Conservation (phyloP, 2,113 vertebrate genomes). For the Columbina picui region DNA sequence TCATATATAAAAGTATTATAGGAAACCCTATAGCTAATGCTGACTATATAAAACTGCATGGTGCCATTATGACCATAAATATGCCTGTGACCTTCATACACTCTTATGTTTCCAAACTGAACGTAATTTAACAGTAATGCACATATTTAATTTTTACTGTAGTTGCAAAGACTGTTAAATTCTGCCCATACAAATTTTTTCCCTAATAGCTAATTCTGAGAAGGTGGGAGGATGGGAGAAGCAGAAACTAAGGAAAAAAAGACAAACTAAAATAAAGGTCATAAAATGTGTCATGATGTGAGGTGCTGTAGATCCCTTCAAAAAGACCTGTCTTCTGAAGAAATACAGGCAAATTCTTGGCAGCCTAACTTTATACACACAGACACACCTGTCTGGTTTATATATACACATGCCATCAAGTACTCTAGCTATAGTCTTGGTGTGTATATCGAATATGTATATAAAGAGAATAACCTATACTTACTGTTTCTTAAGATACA, state of each 20-base stretch:
- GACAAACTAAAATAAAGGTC: neutral
- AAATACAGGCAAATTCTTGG: slow-evolving; percentile 20
- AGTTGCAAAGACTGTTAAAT: neutral
- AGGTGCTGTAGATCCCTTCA: neutral
- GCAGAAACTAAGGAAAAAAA: neutral
- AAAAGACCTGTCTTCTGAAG: slow-evolving; percentile 6
- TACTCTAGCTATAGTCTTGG: neutral
- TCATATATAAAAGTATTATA: neutral
- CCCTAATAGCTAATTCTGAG: neutral
- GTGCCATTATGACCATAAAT: neutral
- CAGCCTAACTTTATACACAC: neutral
- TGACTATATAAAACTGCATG: neutral
- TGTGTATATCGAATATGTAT: neutral
- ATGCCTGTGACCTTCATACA: neutral
- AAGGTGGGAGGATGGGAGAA: neutral
- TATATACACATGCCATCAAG: neutral
- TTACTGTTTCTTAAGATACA: neutral
- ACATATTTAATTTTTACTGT: neutral
- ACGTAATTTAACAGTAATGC: neutral
- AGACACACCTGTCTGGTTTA: neutral
- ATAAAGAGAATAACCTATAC: neutral
- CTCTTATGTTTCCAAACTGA: neutral
- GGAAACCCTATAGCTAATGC: neutral
- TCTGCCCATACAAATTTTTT: neutral
- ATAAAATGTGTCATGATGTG: neutral